phyloP scores from a whole-genome alignment of 2,797 vertebrate species.

The Fratercula arctica region DNA sequence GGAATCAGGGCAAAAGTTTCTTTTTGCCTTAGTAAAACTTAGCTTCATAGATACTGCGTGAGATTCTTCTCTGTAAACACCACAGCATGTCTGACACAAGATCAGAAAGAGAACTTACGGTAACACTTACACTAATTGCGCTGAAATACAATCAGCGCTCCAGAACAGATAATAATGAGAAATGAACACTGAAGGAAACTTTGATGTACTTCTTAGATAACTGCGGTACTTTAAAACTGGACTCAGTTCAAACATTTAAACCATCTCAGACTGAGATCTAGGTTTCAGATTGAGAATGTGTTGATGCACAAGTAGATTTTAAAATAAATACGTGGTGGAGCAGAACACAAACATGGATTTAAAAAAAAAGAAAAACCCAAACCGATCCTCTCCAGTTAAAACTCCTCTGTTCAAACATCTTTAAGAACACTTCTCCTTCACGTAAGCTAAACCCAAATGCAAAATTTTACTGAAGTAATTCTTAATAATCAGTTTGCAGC shows the following conservation, averaged over 20 bases:
- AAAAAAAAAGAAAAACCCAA: neutral
- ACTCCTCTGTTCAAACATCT: neutral
- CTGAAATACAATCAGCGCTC: constrained; percentile 21
- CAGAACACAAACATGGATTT: constrained; percentile 1
- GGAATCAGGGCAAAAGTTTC: neutral
- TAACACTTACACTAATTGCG: constrained; percentile 7
- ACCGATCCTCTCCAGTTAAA: neutral
- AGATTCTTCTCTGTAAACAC: constrained; percentile 11
- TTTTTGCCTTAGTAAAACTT: neutral
- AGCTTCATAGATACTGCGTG: neutral
- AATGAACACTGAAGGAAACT: constrained; percentile 53
- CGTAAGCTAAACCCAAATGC: neutral
- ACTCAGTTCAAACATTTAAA: constrained; percentile 50
- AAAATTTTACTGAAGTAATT: neutral
- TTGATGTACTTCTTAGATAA: constrained; percentile 66
- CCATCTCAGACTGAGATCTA: constrained; percentile 36
- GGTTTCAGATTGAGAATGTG: constrained; percentile 59
- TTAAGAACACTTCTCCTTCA: neutral
- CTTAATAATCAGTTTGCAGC: neutral
- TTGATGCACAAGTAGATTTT: constrained; percentile 43
- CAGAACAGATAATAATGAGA: constrained; percentile 63
- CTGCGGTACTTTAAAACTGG: constrained; percentile 56
- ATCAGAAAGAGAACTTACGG: constrained; percentile 25
- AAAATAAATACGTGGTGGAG: constrained; percentile 48
- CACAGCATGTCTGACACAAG: neutral